phyloP scores from a whole-genome alignment of 2,797 vertebrate genomes.

The Poecilia velifera region DNA sequence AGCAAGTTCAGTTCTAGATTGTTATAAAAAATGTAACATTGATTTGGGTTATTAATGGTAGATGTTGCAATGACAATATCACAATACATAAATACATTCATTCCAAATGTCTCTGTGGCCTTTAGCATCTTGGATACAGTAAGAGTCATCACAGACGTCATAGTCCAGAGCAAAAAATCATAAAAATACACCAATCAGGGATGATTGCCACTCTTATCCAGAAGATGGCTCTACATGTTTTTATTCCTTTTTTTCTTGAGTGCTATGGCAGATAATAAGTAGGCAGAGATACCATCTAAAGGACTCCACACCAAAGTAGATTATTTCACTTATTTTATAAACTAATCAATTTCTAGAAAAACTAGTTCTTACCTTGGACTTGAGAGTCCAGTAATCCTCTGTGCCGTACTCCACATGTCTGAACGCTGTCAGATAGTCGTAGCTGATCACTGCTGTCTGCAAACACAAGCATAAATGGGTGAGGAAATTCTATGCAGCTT shows the following conservation, averaged over 20 bases:
- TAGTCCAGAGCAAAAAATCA: neutral
- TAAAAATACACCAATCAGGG: neutral
- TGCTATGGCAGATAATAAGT: neutral
- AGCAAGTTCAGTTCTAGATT: neutral
- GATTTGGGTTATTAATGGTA: neutral
- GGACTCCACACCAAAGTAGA: neutral
- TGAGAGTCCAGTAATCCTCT: slow-evolving; percentile 87
- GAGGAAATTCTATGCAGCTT: neutral
- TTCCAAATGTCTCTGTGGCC: neutral
- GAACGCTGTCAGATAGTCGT: slow-evolving; percentile 91
- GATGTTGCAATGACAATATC: neutral
- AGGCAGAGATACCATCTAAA: neutral
- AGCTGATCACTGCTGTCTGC: slow-evolving; percentile 91
- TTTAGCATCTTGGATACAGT: neutral
- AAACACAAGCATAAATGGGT: slow-evolving; percentile 40
- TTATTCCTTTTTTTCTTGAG: neutral
- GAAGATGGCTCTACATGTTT: neutral
- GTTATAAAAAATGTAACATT: neutral
- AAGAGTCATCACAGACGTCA: neutral
- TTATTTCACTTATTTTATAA: neutral
- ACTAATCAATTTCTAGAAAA: neutral
- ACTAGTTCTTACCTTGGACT: slow-evolving; percentile 85
- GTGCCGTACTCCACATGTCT: slow-evolving; percentile 83
- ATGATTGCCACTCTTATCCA: neutral
- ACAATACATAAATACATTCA: neutral